Base-by-base conservation (phyloP, 2,888 invertebrate species). In the Orthonevra nobilis region DNA sequence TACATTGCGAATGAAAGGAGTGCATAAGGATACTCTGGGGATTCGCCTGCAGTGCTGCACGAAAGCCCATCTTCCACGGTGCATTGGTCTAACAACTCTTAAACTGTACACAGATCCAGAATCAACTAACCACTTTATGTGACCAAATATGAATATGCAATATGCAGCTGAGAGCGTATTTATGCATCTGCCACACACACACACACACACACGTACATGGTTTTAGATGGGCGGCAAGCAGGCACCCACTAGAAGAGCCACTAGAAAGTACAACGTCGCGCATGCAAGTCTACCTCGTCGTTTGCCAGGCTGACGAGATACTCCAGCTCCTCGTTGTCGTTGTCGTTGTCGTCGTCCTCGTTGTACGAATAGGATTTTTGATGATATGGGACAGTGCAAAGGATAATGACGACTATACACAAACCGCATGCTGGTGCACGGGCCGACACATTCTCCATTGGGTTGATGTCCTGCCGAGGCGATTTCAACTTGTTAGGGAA, bases 121-220 rank as follows among this genome's bases (percentile, higher is more conserved):
- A 81, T 81, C 82, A 82, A 82, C 82, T 83, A 83, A 83, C 83
- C 83, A 82, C 82, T 81, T 83, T 83, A 82, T 83, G 74, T 83
- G 83, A 81, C 82, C 83, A 82, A 63, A 79, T 74, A 75, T 79
- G 79, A 79, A 79, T 79, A 79, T 79, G 66, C 79, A 79, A 79
- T 66, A 42, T 61, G 52, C 38, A 48, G 48, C 48, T 58, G 50
- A 42, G 9, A 34, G 28, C 36, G 14, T 34, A 17, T 46, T n/a
- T 46, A 46, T 54, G 46, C 30, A 50, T 46, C 28, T 40, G 23
- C n/a, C n/a, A n/a, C n/a, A n/a, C n/a, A n/a, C n/a, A n/a, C n/a
- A n/a, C n/a, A n/a, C n/a, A n/a, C 52, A 64, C 44, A 48, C 42
- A 72, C 64, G 23, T 28, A 46, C 52, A 46, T 48, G 60, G 34